Percentiles rank a stretch among this genome's conserved stretches.
phyloP scores from a whole-genome alignment of 1,140 invertebrate genomes.

The Lepidotrigona ventralis region DNA sequence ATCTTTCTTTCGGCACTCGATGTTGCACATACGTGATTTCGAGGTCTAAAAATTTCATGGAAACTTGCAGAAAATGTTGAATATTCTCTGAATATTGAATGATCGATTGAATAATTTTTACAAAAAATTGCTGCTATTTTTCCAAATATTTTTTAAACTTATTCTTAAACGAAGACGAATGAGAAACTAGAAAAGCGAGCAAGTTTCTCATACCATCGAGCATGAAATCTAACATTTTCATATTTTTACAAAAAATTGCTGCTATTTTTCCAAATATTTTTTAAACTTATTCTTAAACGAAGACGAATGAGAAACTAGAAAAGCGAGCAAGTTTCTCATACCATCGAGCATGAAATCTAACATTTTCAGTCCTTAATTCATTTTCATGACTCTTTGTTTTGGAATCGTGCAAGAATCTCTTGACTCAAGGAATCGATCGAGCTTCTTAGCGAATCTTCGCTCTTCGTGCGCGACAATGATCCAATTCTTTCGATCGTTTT shows the following conservation, averaged over 20 bases:
- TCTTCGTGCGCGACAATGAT: not conserved
- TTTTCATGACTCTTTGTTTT: not conserved
- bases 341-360: not conserved
- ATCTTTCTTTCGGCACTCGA: not conserved
- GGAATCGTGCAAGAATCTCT: not conserved
- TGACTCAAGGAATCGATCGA: not conserved
- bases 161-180: not conserved
- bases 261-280: not conserved
- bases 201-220: not conserved
- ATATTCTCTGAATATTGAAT: no score
- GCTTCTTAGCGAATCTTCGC: not conserved
- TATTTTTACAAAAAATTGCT: no score
- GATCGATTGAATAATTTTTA: no score
- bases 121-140: not conserved
- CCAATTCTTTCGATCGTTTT: constrained; percentile 15
- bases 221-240: not conserved
- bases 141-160: not conserved
- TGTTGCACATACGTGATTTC: not conserved
- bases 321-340: not conserved
- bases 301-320: not conserved
- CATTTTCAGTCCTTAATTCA: not conserved
- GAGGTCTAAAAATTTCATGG: not conserved
- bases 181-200: not conserved
- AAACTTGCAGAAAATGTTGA: not conserved
- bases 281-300: not conserved